Conservation (phyloP, 64 coral and sea anemone species). For the Catalaphyllia jardinei region DNA sequence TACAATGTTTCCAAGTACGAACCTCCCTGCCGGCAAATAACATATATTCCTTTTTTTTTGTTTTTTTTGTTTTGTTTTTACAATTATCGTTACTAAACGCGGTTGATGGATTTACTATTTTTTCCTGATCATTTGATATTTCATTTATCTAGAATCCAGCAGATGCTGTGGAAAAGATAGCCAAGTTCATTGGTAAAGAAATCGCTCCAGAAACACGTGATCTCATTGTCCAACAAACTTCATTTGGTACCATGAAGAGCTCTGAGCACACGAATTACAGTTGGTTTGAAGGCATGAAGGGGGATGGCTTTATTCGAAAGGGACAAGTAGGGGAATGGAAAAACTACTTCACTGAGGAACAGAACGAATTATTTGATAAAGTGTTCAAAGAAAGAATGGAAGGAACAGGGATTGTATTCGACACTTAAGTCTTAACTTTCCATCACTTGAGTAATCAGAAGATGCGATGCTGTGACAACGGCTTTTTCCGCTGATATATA, state of each 20-base stretch:
- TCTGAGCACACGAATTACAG: neutral
- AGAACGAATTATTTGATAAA: constrained; percentile 38
- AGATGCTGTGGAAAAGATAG: neutral
- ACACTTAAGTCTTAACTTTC: neutral
- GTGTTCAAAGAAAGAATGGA: constrained; percentile 35
- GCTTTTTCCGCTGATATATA: too few relatives aligned
- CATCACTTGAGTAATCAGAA: neutral
- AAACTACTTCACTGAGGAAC: constrained; percentile 47
- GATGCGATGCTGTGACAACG: too few relatives aligned
- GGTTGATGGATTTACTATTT: neutral
- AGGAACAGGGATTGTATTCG: neutral
- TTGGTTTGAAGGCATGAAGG: neutral
- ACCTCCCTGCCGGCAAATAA: too few relatives aligned
- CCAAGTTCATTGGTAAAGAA: neutral
- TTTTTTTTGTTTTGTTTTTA: neutral
- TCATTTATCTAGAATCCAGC: neutral
- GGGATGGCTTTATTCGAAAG: constrained; percentile 31
- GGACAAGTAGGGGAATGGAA: constrained; percentile 46
- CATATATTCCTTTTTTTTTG: too few relatives aligned
- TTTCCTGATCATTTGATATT: neutral
- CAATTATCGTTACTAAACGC: neutral
- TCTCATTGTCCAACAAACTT: neutral
- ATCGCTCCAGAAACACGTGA: neutral
- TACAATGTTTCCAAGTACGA: too few relatives aligned
- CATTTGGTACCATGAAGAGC: neutral